These are phyloP conservation scores for Dastarcus helophoroides DNA, from an alignment of 2,888 invertebrate genomes.

Conservation along the genomic window DNA sequence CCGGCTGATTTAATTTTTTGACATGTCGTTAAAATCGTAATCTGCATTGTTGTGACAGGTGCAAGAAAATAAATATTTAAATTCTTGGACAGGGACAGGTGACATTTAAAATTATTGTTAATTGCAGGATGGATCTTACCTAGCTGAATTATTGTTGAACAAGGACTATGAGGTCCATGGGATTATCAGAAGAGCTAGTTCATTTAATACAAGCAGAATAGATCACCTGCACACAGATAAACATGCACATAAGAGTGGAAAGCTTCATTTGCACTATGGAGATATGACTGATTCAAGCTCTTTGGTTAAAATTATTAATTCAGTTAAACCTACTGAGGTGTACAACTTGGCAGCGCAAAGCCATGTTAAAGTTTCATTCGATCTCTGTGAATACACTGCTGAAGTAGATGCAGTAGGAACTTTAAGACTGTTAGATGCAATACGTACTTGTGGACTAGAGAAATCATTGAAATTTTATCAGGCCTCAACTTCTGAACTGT, in stretches of 20 bases:
- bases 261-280: slow-evolving; percentile 93
- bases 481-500: slow-evolving; percentile 91
- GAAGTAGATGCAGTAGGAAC: slow-evolving; percentile 97
- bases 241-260: slow-evolving; percentile 73
- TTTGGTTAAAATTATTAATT: slow-evolving; percentile 69
- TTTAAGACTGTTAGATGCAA: slow-evolving; percentile 79
- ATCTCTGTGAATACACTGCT: slow-evolving; percentile 96
- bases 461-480: slow-evolving; percentile 81
- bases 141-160: slow-evolving; percentile 83
- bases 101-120: slow-evolving; percentile 4
- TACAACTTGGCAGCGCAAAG: slow-evolving; percentile 98
- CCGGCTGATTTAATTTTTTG: too few species aligned
- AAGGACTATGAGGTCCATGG: slow-evolving; percentile 96
- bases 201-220: slow-evolving; percentile 94
- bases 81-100: too few species aligned
- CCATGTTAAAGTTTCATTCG: slow-evolving; percentile 98
- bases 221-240: slow-evolving; percentile 92
- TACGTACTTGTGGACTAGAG: slow-evolving; percentile 76
- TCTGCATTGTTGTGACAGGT: too few species aligned
- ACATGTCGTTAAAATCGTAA: neutral
- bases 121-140: slow-evolving; percentile 89
- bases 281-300: slow-evolving; percentile 98
- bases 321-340: slow-evolving; percentile 79
- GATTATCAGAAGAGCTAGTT: slow-evolving; percentile 85
- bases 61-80: too few species aligned